Evolutionary conservation across 2,888 invertebrate genomes (phyloP).

Genomic region (Scrobipalpa costella): DNA sequence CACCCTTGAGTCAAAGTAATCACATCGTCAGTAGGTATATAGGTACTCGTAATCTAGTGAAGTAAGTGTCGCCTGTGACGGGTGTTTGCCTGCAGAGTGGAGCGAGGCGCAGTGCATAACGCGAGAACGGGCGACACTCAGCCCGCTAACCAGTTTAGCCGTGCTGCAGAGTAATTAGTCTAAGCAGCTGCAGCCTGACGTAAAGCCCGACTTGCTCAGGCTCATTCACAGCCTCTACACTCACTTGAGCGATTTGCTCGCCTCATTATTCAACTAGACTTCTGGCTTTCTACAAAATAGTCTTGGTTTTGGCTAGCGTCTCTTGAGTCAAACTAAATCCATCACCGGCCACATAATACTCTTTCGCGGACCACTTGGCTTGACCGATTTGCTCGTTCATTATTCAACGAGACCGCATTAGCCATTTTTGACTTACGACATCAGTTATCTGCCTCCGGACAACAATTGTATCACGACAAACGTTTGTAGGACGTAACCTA

Average conservation of each 20-base stretch:
- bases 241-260: conserved; percentile 47
- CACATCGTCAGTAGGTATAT: conserved; percentile 35
- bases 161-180: conserved; percentile 69
- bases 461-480: conserved; percentile 68
- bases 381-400: conserved; percentile 48
- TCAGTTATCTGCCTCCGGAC: conserved; percentile 55
- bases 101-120: conserved; percentile 35
- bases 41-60: conserved; percentile 51
- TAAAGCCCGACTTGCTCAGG: conserved; percentile 50
- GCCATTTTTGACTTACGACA: conserved; percentile 48
- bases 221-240: conserved; percentile 43
- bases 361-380: conserved; percentile 37
- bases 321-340: background rate
- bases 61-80: conserved; percentile 43
- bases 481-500: conserved; percentile 67
- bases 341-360: background rate
- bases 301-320: background rate
- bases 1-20: conserved; percentile 4
- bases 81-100: conserved; percentile 37
- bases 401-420: conserved; percentile 47
- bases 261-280: conserved; percentile 45
- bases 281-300: background rate
- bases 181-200: conserved; percentile 59
- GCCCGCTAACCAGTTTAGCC: conserved; percentile 66
- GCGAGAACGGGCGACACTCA: conserved; percentile 36